phyloP scores from a whole-genome alignment of 2,113 vertebrate species.

The Puma concolor region DNA sequence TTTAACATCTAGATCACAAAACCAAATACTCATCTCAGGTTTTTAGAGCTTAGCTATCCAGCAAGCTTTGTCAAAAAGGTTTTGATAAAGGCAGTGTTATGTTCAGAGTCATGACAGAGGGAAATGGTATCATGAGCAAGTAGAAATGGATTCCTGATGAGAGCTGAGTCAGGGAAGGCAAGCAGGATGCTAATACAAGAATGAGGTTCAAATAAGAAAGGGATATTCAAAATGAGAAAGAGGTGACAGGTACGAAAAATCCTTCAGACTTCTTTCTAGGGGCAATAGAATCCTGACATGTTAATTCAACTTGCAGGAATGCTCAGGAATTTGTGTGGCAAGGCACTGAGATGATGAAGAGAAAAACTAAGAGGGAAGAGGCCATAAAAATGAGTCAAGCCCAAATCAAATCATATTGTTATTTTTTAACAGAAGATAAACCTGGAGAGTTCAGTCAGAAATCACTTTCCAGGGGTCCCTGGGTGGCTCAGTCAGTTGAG shows the following conservation, averaged over 20 bases:
- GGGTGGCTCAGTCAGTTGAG: too few relatives aligned
- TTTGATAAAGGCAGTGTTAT: neutral
- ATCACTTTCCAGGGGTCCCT: neutral
- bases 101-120: neutral
- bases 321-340: neutral
- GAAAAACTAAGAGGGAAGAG: neutral
- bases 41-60: neutral
- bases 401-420: neutral
- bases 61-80: neutral
- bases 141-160: neutral
- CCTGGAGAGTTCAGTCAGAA: neutral
- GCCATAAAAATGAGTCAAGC: neutral
- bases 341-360: neutral
- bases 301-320: neutral
- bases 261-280: neutral
- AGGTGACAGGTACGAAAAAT: neutral
- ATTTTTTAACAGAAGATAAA: neutral
- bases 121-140: neutral
- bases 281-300: neutral
- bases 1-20: slow-evolving; percentile 44
- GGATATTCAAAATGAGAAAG: neutral
- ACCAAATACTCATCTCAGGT: neutral
- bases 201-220: neutral
- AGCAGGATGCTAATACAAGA: neutral
- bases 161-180: neutral